Evolutionary conservation across 2,888 invertebrate genomes (phyloP).

Genomic region (Campoplex nolae): DNA sequence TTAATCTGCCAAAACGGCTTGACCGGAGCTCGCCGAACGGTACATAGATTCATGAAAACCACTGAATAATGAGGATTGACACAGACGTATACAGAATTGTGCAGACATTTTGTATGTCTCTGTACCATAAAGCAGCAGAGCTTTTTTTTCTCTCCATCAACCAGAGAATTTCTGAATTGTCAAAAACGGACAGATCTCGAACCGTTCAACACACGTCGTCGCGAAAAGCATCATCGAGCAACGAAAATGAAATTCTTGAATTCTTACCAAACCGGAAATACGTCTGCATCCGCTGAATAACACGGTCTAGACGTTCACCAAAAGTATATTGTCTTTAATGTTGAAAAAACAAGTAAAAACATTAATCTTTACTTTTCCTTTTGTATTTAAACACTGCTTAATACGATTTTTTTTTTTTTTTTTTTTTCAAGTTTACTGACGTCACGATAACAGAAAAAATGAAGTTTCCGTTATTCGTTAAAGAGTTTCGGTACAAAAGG

Average conservation of each 20-base stretch:
- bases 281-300: constrained; percentile 63
- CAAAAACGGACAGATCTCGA: constrained; percentile 8
- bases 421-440: not conserved
- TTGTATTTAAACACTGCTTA: no score
- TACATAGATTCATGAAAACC: not conserved
- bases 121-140: constrained; percentile 13
- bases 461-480: no score
- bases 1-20: constrained; percentile 50
- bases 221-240: constrained; percentile 38
- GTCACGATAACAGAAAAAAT: no score
- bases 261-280: constrained; percentile 70
- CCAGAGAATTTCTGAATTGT: constrained; percentile 58
- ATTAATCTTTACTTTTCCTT: not conserved
- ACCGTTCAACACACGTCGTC: constrained; percentile 44
- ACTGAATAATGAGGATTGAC: not conserved
- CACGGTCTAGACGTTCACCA: constrained; percentile 64
- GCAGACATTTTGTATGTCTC: not conserved
- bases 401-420: not conserved
- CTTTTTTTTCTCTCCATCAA: constrained; percentile 59
- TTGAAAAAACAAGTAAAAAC: not conserved
- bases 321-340: constrained; percentile 45
- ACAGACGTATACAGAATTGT: not conserved
- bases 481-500: no score
- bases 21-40: constrained; percentile 10
- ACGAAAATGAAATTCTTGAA: constrained; percentile 70